Evolutionary conservation across 2,113 vertebrate genomes (phyloP).

Genomic region (Oceanodroma tethys): DNA sequence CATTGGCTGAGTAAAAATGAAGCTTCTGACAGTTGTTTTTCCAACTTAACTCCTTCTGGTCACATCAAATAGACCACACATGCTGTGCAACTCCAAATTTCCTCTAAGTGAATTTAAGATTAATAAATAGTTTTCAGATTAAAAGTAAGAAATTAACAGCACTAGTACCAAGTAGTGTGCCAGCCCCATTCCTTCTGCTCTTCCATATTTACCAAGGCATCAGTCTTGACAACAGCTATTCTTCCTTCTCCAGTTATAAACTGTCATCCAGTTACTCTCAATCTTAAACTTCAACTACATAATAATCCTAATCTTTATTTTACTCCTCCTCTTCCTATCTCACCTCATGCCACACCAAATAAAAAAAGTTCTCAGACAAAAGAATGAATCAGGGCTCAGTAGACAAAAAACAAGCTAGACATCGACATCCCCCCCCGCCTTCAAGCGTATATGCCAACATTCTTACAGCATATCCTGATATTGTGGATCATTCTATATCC

Average conservation of each 20-base stretch:
- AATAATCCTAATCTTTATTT: background rate
- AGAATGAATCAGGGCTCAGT: background rate
- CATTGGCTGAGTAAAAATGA: background rate
- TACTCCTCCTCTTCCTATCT: background rate
- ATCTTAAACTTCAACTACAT: background rate
- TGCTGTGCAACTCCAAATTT: background rate
- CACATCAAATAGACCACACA: background rate
- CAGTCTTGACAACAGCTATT: background rate
- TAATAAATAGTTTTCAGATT: background rate
- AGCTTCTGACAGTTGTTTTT: background rate
- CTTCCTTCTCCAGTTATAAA: background rate
- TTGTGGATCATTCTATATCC: too few species aligned
- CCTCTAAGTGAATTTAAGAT: background rate
- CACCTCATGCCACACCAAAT: background rate
- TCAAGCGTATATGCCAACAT: background rate
- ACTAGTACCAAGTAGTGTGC: background rate
- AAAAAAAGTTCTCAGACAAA: background rate
- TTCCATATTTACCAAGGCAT: background rate
- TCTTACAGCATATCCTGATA: too few species aligned
- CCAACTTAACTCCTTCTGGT: background rate
- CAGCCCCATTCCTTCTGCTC: background rate
- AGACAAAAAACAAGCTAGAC: background rate
- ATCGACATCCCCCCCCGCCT: fast-evolving
- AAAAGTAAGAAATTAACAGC: background rate
- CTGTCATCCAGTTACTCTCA: background rate